Conservation (phyloP, 2,113 vertebrate species). For the Megaceryle torquata region DNA sequence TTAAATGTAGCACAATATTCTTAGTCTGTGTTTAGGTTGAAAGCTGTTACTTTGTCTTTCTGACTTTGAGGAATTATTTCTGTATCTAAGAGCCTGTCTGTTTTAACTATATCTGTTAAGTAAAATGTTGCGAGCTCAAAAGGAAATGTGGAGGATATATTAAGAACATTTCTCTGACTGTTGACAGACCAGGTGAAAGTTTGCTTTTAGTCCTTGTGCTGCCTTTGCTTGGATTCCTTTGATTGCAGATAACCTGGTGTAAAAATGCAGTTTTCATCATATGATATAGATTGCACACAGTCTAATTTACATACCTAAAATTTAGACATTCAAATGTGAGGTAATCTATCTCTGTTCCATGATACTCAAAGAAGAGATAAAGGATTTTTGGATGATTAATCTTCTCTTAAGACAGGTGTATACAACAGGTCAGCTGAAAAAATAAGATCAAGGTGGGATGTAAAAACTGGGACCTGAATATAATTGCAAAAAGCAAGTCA, state of each 20-base stretch:
- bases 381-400: background rate
- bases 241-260: background rate
- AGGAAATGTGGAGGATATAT: background rate
- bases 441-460: background rate
- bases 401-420: background rate
- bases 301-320: background rate
- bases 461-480: background rate
- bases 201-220: background rate
- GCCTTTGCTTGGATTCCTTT: background rate
- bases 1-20: background rate
- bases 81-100: background rate
- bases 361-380: background rate
- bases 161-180: background rate
- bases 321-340: background rate
- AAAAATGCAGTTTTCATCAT: background rate
- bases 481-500: background rate
- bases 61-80: background rate
- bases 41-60: background rate
- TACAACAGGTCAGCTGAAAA: background rate
- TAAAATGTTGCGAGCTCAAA: background rate
- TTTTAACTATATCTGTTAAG: background rate
- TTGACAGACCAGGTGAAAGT: background rate
- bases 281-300: background rate
- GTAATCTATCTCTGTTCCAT: background rate
- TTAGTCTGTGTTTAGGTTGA: background rate